phyloP scores from a whole-genome alignment of 1,140 invertebrate species.

The Leucophenga varia region DNA sequence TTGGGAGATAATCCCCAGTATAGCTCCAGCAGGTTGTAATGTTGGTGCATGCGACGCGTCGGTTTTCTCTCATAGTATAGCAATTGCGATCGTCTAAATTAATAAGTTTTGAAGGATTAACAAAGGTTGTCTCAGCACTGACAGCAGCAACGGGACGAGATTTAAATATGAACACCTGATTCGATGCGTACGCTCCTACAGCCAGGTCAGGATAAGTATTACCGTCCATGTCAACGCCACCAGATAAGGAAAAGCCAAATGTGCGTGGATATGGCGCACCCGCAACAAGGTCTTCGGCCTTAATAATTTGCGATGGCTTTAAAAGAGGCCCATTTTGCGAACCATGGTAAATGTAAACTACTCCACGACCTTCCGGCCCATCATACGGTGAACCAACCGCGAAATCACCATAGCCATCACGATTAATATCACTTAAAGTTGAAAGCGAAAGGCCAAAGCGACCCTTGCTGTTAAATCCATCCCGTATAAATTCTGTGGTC shows the following conservation, averaged over 20 bases:
- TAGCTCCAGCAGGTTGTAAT: conserved; percentile 84
- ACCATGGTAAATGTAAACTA: conserved; percentile 94
- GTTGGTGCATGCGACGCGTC: conserved; percentile 71
- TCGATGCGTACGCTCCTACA: conserved; percentile 85
- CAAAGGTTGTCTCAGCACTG: conserved; percentile 70
- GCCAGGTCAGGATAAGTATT: conserved; percentile 90
- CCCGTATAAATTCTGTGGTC: conserved; percentile 59
- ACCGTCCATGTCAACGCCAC: conserved; percentile 84
- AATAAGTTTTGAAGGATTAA: conserved; percentile 71
- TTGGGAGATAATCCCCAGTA: conserved; percentile 73
- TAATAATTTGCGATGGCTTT: conserved; percentile 80
- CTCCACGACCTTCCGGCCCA: conserved; percentile 76
- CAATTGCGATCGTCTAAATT: conserved; percentile 78
- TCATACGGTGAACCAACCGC: conserved; percentile 96
- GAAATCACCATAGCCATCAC: conserved; percentile 89
- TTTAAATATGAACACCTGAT: conserved; percentile 78
- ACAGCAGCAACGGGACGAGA: conserved; percentile 88
- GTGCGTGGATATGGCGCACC: conserved; percentile 62
- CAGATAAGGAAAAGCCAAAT: conserved; percentile 90
- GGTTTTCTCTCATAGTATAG: conserved; percentile 63
- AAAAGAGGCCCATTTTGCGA: conserved; percentile 70
- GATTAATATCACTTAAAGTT: conserved; percentile 89
- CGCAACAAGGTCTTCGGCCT: conserved; percentile 66
- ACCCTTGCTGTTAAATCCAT: conserved; percentile 78
- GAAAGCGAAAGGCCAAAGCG: conserved; percentile 88